A percentile compares a stretch with the other conserved stretches of the same genome.
Conservation (phyloP, 2,888 invertebrate species). For the Rhyacophila evoluta region DNA sequence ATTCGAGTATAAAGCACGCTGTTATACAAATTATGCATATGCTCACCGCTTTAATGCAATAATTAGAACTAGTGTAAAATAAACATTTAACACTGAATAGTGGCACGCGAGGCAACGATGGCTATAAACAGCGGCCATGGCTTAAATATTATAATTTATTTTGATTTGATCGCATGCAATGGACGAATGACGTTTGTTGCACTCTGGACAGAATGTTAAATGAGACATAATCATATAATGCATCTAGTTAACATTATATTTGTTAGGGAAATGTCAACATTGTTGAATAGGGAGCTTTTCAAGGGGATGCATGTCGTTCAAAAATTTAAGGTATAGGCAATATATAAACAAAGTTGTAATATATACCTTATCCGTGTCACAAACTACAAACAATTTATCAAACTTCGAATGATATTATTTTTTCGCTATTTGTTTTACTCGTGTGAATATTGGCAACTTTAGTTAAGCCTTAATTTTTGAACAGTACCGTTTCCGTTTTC, state of each 20-base stretch:
- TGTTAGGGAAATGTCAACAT: no score
- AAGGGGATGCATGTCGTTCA: no score
- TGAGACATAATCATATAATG: not conserved
- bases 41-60: not conserved
- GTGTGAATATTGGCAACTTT: no score
- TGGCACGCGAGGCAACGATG: not conserved
- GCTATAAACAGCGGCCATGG: not conserved
- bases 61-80: not conserved
- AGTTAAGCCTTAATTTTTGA: no score
- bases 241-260: not conserved
- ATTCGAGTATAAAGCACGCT: not conserved
- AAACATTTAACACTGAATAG: not conserved
- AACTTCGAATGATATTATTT: no score
- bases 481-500: no score
- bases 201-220: not conserved
- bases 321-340: no score
- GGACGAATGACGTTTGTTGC: conserved; percentile 21
- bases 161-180: conserved; percentile 19
- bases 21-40: not conserved
- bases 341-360: no score
- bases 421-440: no score
- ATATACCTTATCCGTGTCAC: no score
- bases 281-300: no score
- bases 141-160: conserved; percentile 31
- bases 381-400: no score